Evolutionary conservation across 2,113 vertebrate species (phyloP).

Genomic region (Euleptes europaea): DNA sequence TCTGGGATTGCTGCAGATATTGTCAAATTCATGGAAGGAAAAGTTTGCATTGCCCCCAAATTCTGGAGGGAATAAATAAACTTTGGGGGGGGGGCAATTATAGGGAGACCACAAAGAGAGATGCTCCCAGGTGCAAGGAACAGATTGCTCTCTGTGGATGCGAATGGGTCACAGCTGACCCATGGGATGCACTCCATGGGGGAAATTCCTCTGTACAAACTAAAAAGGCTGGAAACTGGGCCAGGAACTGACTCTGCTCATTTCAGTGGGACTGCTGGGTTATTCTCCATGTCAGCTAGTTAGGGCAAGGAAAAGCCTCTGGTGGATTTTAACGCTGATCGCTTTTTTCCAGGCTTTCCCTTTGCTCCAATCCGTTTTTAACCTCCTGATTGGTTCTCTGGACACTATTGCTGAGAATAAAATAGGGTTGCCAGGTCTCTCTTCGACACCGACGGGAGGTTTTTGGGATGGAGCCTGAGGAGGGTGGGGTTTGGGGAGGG

Average conservation of each 20-base stretch:
- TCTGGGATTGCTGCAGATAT: not conserved
- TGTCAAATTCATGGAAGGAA: not conserved
- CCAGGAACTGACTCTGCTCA: too few species aligned
- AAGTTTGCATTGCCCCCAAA: not conserved
- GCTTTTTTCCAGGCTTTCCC: not conserved
- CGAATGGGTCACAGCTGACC: too few species aligned
- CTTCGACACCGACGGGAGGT: too few species aligned
- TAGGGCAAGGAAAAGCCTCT: too few species aligned
- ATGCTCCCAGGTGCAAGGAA: not conserved
- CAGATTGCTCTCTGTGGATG: not conserved
- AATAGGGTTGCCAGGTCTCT: too few species aligned
- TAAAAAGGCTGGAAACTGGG: too few species aligned
- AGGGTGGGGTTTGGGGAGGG: too few species aligned
- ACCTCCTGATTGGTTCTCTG: not conserved
- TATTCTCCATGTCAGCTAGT: too few species aligned
- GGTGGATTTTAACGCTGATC: not conserved
- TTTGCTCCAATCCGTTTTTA: not conserved
- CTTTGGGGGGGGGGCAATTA: not conserved
- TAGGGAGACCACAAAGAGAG: not conserved
- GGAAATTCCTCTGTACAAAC: too few species aligned
- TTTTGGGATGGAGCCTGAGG: too few species aligned
- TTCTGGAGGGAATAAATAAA: not conserved
- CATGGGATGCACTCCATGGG: too few species aligned
- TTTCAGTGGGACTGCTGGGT: too few species aligned
- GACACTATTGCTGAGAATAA: not conserved